phyloP scores from a whole-genome alignment of 1,140 invertebrate genomes.

The Anagrus nilaparvatae region DNA sequence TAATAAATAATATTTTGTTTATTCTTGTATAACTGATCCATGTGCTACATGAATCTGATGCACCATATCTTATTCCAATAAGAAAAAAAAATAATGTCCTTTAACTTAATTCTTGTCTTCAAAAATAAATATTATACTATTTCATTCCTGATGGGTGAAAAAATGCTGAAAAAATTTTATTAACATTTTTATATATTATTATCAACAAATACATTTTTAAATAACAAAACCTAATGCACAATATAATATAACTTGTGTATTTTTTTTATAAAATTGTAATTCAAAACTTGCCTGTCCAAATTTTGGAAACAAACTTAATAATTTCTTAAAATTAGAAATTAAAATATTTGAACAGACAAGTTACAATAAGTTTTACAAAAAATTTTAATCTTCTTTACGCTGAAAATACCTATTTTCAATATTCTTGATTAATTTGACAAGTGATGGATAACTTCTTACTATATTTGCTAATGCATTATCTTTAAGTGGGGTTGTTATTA shows the following conservation, averaged over 20 bases:
- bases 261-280: slow-evolving; percentile 13
- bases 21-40: too few species aligned
- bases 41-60: too few species aligned
- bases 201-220: slow-evolving; percentile 17
- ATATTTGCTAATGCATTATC: slow-evolving; percentile 61
- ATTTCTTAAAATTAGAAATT: too few species aligned
- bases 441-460: slow-evolving; percentile 57
- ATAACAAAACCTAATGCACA: slow-evolving; percentile 10
- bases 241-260: slow-evolving; percentile 13
- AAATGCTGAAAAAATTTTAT: slow-evolving; percentile 38
- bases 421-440: slow-evolving; percentile 63
- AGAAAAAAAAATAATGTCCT: slow-evolving; percentile 22
- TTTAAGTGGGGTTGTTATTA: slow-evolving; percentile 70
- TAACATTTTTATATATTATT: slow-evolving; percentile 23
- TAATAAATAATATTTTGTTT: too few species aligned
- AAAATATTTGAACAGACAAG: slow-evolving; percentile 30
- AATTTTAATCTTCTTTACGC: slow-evolving; percentile 34
- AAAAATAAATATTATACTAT: slow-evolving; percentile 25
- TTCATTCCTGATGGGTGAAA: slow-evolving; percentile 34
- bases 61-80: too few species aligned
- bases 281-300: slow-evolving; percentile 18
- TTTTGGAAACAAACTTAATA: slow-evolving; percentile 25
- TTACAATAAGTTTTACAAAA: too few species aligned
- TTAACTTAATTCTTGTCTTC: slow-evolving; percentile 34
- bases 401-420: slow-evolving; percentile 72